Conservation (phyloP, 2,113 vertebrate genomes). For the Garra rufa region DNA sequence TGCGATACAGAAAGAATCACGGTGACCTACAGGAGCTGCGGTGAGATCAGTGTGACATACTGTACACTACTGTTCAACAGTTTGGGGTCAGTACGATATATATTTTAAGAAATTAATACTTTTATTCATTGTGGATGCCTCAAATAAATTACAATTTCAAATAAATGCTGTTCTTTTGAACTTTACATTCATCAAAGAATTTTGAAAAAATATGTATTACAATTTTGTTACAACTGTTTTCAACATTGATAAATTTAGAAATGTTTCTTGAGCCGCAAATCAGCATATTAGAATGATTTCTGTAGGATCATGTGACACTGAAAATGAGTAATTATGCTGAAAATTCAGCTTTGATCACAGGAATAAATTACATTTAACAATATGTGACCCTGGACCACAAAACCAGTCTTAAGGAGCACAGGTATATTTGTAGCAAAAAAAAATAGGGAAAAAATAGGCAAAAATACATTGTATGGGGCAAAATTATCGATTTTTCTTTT, state of each 20-base stretch:
- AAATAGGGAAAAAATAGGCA: too few relatives aligned
- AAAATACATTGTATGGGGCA: too few relatives aligned
- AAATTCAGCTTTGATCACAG: neutral
- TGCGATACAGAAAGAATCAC: conserved; percentile 19
- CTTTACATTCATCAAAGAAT: neutral
- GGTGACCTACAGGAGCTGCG: conserved; percentile 46
- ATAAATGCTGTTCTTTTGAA: neutral
- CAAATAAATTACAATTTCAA: neutral
- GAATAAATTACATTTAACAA: neutral
- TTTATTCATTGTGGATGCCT: neutral
- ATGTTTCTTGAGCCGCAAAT: neutral
- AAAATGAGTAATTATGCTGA: neutral
- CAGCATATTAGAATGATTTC: neutral
- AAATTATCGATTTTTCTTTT: too few relatives aligned
- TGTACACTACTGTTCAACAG: neutral
- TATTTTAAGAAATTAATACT: neutral
- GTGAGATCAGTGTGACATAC: conserved; percentile 31
- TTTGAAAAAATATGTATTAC: neutral
- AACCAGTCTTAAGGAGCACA: too few relatives aligned
- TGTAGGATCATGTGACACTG: neutral
- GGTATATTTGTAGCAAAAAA: too few relatives aligned
- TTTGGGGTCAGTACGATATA: neutral
- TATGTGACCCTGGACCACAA: too few relatives aligned
- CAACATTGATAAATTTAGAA: neutral
- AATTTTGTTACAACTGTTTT: neutral